Evolutionary conservation across 2,888 invertebrate genomes (phyloP).

Genomic region (Synergus itoensis): DNA sequence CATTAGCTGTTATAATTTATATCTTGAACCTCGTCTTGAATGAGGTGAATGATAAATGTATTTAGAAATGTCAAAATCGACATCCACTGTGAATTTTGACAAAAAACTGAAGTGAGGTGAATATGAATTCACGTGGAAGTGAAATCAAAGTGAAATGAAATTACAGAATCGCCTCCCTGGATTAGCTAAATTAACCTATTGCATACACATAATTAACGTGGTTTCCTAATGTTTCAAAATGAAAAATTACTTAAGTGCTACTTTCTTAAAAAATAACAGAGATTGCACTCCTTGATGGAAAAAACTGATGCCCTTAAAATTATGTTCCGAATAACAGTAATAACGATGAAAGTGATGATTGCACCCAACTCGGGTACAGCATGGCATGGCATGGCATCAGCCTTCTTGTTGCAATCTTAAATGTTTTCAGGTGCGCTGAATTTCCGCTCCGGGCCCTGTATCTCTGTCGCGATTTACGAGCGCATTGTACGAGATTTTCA

Average conservation of each 20-base stretch:
- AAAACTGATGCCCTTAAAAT: conserved; percentile 31
- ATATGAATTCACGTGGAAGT: too few species aligned
- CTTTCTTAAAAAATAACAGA: conserved; percentile 12
- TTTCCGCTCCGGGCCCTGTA: conserved; percentile 23
- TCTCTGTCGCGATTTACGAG: conserved; percentile 55
- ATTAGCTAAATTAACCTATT: background rate
- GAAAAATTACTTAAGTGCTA: background rate
- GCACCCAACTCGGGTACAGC: conserved; percentile 3
- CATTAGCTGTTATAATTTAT: too few species aligned
- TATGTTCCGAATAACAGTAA: conserved; percentile 37
- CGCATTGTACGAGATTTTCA: conserved; percentile 64
- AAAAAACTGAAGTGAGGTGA: too few species aligned
- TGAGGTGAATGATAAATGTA: too few species aligned
- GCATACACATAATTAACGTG: background rate
- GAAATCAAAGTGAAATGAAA: too few species aligned
- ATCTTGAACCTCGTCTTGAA: too few species aligned
- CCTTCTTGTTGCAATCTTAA: conserved; percentile 29
- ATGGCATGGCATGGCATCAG: background rate
- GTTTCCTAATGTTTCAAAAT: background rate
- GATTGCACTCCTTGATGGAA: conserved; percentile 11
- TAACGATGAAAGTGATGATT: conserved; percentile 40
- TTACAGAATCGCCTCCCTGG: too few species aligned
- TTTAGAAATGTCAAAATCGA: too few species aligned
- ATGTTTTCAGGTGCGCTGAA: conserved; percentile 38
- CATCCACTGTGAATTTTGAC: too few species aligned